Base-by-base conservation (phyloP, 1,140 invertebrate genomes). In the Scaptomyza hsui region DNA sequence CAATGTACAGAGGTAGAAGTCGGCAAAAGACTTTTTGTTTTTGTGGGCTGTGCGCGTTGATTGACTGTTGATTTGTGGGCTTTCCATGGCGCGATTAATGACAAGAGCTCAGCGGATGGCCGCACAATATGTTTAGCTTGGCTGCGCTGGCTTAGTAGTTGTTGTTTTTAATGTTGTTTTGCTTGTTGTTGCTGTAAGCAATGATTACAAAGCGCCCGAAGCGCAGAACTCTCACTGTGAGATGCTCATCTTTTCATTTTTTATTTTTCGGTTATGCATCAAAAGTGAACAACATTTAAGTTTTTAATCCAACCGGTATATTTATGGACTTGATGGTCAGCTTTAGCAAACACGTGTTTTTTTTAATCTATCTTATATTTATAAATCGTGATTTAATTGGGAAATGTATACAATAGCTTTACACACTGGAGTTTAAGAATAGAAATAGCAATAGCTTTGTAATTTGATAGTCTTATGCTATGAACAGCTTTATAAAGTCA, bases 1-100 rank as follows among this genome's bases (percentile, higher is more conserved):
- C 42, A 12, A 29, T 13, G 5, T 3, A 1, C 41, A 29, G 12
- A 12, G 32, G 3, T n/a, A 37, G 32, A 37, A 37, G 32, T 44
- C 37, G 13, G 45, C n/a, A n/a, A n/a, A n/a, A n/a, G n/a, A n/a
- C n/a, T n/a, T n/a, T 60, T 19, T 45, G 47, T 37, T 24, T 57
- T 44, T 32, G 56, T 42, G 77, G 63, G 52, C 76, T 63, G 75
- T 62, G 51, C 69, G 77, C 69, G 78, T 77, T 72, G 80, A 78
- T 82, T 71, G 79, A 29, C 80, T 65, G 79, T 67, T 83, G 79
- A 80, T 80, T 80, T 77, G 81, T 80, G 76, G 76, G 70, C 37
- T 59, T 42, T 35, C 72, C 59, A 26, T 59, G 64, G 64, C 63
- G 71, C 74, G 57, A 83, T 82, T 83, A 78, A 82, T 83, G 79